Percentiles rank a stretch among this genome's conserved stretches.
phyloP scores from a whole-genome alignment of 2,797 vertebrate genomes.

The Pseudochromis fuscus region DNA sequence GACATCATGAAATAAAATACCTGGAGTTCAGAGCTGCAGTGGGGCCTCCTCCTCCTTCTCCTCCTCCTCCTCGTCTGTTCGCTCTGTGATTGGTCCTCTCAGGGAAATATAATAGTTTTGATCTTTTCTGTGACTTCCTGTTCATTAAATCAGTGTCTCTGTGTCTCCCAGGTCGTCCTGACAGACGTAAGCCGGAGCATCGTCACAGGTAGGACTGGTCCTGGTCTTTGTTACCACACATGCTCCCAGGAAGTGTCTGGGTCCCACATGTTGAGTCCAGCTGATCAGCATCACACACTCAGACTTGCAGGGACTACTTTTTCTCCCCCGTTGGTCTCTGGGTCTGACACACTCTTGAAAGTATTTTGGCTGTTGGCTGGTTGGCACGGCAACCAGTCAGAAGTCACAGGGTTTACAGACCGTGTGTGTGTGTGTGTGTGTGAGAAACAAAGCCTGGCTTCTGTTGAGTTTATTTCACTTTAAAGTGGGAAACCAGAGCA shows the following conservation, averaged over 20 bases:
- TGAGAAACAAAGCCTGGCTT: conserved; percentile 6
- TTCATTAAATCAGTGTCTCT: too few relatives aligned
- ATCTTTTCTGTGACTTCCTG: too few relatives aligned
- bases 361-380: conserved; percentile 57
- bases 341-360: conserved; percentile 65
- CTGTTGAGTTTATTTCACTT: too few relatives aligned
- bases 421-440: conserved; percentile 27
- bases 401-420: conserved; percentile 47
- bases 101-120: too few relatives aligned
- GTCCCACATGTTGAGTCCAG: neutral
- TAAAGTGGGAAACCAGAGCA: too few relatives aligned
- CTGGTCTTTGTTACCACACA: neutral
- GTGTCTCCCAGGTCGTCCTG: neutral
- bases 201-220: neutral
- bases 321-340: conserved; percentile 29
- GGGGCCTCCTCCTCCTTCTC: too few relatives aligned
- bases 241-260: neutral
- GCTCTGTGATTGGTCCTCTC: too few relatives aligned
- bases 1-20: too few relatives aligned
- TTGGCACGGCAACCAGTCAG: conserved; percentile 60
- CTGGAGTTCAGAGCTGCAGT: too few relatives aligned
- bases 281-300: too few relatives aligned
- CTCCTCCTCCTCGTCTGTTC: too few relatives aligned
- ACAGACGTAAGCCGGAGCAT: neutral
- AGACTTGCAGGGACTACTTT: conserved; percentile 19